Conservation (phyloP, 2,797 vertebrate genomes). For the Melanogrammus aeglefinus region DNA sequence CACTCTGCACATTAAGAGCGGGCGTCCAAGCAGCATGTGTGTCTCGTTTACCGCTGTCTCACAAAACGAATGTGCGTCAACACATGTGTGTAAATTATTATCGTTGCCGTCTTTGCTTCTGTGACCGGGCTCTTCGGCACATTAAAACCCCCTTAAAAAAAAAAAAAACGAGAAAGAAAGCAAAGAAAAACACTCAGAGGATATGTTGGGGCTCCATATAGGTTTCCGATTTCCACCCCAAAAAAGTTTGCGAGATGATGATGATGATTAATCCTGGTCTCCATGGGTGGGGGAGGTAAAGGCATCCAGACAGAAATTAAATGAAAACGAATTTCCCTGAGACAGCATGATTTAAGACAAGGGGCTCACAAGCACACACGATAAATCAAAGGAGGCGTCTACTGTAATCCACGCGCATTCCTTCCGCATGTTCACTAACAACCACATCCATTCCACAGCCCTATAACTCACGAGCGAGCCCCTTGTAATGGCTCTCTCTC, state of each 20-base stretch:
- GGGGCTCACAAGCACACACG: constrained; percentile 34
- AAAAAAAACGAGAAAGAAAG: constrained; percentile 22
- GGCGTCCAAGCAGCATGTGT: neutral
- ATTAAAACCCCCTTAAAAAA: constrained; percentile 8
- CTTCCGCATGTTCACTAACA: constrained; percentile 65
- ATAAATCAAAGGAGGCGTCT: constrained; percentile 61
- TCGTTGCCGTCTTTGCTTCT: constrained; percentile 26
- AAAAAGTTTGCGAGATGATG: constrained; percentile 57
- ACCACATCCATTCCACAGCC: constrained; percentile 61
- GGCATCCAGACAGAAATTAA: constrained; percentile 63
- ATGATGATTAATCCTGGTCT: constrained; percentile 48
- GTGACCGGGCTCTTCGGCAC: constrained; percentile 45
- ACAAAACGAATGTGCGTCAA: constrained; percentile 13
- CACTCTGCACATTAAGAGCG: constrained; percentile 18
- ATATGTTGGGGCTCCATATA: constrained; percentile 39
- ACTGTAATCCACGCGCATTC: constrained; percentile 65
- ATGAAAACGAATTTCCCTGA: constrained; percentile 59
- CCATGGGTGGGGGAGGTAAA: constrained; percentile 52
- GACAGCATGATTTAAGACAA: constrained; percentile 62
- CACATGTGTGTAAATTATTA: constrained; percentile 33
- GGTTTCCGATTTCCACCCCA: constrained; percentile 52
- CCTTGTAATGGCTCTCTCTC: neutral
- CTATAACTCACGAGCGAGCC: neutral
- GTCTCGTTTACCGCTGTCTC: neutral
- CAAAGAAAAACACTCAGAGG: constrained; percentile 25